Evolutionary conservation across 2,113 vertebrate genomes (phyloP).

Genomic region (Tapirus terrestris): DNA sequence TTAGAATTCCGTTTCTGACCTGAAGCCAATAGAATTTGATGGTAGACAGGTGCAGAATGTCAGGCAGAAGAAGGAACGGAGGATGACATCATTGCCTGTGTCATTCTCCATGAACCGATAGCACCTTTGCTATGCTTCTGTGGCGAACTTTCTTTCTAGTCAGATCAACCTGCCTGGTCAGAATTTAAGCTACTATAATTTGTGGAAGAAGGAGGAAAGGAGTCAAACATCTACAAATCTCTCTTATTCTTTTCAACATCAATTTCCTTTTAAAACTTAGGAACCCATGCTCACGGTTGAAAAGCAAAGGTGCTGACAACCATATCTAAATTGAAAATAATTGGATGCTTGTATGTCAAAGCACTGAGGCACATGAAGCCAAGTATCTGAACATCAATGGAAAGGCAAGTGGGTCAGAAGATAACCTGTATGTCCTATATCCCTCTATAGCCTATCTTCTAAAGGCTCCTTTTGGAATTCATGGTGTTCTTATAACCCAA

Average conservation of each 20-base stretch:
- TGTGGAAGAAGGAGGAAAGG: constrained; percentile 61
- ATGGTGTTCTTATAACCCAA: constrained; percentile 81
- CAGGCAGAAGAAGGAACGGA: neutral
- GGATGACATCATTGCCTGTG: neutral
- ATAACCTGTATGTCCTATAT: constrained; percentile 66
- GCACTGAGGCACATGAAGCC: constrained; percentile 76
- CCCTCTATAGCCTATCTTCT: constrained; percentile 74
- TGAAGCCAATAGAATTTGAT: neutral
- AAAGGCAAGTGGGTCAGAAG: constrained; percentile 84
- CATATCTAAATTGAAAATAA: constrained; percentile 85
- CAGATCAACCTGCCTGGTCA: constrained; percentile 22
- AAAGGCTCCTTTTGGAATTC: constrained; percentile 81
- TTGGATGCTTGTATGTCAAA: constrained; percentile 85
- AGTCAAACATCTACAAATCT: constrained; percentile 78
- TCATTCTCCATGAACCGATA: neutral
- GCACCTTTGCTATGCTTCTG: neutral
- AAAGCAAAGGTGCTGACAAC: constrained; percentile 83
- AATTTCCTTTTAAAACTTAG: constrained; percentile 81
- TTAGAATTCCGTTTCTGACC: neutral
- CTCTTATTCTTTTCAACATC: constrained; percentile 80
- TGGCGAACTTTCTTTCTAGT: neutral
- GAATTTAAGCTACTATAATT: constrained; percentile 71
- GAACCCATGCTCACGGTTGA: constrained; percentile 73
- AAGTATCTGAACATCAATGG: constrained; percentile 85
- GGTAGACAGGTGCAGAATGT: neutral